Percentiles rank a stretch among this genome's conserved stretches.
Conservation (phyloP, 2,797 vertebrate genomes). For the Xiphorhynchus erythropygius region DNA sequence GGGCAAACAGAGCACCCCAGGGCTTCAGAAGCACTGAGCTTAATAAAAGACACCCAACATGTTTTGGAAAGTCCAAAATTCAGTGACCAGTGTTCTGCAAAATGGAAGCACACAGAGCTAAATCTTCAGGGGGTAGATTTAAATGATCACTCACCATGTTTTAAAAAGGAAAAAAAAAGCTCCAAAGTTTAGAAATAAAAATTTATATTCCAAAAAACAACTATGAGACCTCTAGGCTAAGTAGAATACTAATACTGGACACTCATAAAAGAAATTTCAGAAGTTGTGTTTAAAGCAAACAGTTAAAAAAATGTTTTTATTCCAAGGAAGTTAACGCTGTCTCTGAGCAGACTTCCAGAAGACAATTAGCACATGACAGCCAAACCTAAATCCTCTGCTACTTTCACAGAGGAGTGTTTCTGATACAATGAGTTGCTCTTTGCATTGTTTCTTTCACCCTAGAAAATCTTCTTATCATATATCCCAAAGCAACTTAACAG, state of each 20-base stretch:
- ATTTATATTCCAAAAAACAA: background rate
- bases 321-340: background rate
- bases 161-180: background rate
- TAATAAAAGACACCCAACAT: background rate
- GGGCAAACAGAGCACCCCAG: background rate
- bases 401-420: background rate
- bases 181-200: background rate
- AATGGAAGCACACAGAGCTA: background rate
- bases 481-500: conserved; percentile 20
- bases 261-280: background rate
- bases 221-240: background rate
- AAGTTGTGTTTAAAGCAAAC: background rate
- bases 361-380: background rate
- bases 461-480: background rate
- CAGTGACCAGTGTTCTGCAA: background rate
- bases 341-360: background rate
- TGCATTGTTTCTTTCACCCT: background rate
- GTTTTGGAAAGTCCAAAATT: background rate
- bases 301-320: background rate
- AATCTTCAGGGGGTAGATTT: background rate
- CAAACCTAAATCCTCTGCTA: background rate
- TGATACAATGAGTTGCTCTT: background rate
- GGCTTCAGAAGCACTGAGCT: background rate
- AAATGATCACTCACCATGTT: background rate
- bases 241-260: background rate